Evolutionary conservation across 1,140 invertebrate species (phyloP).

Genomic region (Metaphire vulgaris): DNA sequence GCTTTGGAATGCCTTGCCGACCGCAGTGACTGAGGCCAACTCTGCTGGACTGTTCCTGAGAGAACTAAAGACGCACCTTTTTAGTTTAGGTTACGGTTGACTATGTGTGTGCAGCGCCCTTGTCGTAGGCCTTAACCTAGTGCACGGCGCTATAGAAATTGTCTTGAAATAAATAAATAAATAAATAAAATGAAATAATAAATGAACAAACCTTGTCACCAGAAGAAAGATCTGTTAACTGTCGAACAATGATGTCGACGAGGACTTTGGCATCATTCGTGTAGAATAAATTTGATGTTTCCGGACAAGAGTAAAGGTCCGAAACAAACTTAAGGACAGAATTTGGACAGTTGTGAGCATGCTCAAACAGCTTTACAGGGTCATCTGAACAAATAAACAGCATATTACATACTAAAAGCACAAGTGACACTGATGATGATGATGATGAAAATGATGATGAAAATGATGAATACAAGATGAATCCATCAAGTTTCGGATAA

Average conservation of each 20-base stretch:
- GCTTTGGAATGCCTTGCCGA: no score
- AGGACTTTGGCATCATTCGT: conserved; percentile 87
- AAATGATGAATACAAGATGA: background rate
- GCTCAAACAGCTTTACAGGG: conserved; percentile 73
- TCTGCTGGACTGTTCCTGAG: no score
- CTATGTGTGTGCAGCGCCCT: no score
- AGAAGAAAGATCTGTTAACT: conserved; percentile 78
- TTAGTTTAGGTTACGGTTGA: no score
- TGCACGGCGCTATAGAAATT: no score
- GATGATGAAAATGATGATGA: background rate
- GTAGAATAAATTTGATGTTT: conserved; percentile 77
- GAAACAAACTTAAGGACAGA: conserved; percentile 79
- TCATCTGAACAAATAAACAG: conserved; percentile 61
- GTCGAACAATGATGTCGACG: conserved; percentile 80
- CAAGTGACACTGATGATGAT: conserved; percentile 3
- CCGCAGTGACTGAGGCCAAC: no score
- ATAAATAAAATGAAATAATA: no score
- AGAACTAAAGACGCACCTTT: no score
- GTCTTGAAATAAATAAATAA: no score
- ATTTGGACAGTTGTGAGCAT: conserved; percentile 69
- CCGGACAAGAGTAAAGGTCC: conserved; percentile 69
- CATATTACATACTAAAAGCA: conserved; percentile 3
- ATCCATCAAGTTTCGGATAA: background rate
- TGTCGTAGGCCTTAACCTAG: no score
- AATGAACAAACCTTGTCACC: conserved; percentile 73